Evolutionary conservation across 2,888 invertebrate genomes (phyloP).

Genomic region (Epistrophella euchroma): DNA sequence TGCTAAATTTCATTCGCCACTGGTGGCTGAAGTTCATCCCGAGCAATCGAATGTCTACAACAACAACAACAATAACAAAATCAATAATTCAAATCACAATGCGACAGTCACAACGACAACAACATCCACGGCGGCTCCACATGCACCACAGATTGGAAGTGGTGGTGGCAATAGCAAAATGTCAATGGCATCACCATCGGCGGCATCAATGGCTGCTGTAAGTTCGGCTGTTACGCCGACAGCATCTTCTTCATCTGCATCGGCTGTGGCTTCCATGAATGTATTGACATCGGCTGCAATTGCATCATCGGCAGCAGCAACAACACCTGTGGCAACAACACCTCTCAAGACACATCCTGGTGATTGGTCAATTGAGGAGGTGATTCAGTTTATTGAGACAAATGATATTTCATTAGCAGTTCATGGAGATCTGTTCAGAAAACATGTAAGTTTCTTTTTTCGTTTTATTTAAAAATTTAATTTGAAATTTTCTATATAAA

Average conservation of each 20-base stretch:
- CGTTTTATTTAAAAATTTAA: neutral
- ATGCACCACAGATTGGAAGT: constrained; percentile 52
- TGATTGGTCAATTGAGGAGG: constrained; percentile 98
- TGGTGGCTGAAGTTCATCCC: constrained; percentile 82
- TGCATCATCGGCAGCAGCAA: constrained; percentile 78
- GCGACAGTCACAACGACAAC: constrained; percentile 82
- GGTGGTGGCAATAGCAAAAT: constrained; percentile 60
- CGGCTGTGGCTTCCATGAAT: constrained; percentile 82
- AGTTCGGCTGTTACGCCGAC: constrained; percentile 81
- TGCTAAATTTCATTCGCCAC: constrained; percentile 81
- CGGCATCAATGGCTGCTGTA: constrained; percentile 82
- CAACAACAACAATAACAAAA: constrained; percentile 29
- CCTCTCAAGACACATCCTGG: constrained; percentile 87
- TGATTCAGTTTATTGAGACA: constrained; percentile 94
- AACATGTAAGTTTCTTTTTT: constrained; percentile 89
- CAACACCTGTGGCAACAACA: constrained; percentile 79
- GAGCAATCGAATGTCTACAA: constrained; percentile 79
- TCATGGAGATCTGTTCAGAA: constrained; percentile 95
- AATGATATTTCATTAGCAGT: constrained; percentile 93
- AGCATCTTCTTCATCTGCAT: constrained; percentile 77
- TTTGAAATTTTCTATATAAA: too few relatives aligned
- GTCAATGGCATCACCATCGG: constrained; percentile 81
- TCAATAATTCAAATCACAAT: constrained; percentile 65
- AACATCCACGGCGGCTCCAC: constrained; percentile 79
- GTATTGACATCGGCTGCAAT: constrained; percentile 81